Conservation (phyloP, 2,113 vertebrate genomes). For the Leucopsar rothschildi region DNA sequence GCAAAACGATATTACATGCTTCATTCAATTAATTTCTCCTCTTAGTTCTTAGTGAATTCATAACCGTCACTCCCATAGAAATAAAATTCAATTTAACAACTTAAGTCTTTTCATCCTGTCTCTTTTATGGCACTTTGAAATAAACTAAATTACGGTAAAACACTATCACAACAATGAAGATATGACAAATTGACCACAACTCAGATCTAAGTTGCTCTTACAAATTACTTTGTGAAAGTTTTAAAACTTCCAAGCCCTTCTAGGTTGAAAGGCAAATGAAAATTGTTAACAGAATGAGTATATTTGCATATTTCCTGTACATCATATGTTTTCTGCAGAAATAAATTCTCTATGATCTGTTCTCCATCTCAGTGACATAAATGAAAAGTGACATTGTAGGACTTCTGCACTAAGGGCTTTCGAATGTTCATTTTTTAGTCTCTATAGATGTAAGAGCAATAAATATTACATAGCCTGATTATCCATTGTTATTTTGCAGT, state of each 20-base stretch:
- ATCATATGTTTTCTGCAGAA: not conserved
- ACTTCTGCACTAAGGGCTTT: not conserved
- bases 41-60: not conserved
- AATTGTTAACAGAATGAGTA: not conserved
- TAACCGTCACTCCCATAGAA: not conserved
- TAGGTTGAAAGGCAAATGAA: not conserved
- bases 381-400: not conserved
- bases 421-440: not conserved
- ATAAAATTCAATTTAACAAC: not conserved
- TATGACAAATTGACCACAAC: not conserved
- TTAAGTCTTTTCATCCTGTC: not conserved
- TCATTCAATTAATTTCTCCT: not conserved
- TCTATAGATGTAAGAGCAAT: not conserved
- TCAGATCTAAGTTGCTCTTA: not conserved
- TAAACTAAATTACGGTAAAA: not conserved
- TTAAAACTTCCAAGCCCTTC: not conserved
- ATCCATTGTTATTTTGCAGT: not conserved
- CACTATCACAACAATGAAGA: not conserved
- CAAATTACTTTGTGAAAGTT: not conserved
- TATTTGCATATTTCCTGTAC: not conserved
- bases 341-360: not conserved
- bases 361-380: not conserved
- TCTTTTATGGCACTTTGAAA: not conserved
- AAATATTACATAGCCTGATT: not conserved
- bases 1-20: not conserved